These are phyloP conservation scores for Hylaeus volcanicus DNA, from an alignment of 1,140 invertebrate species.

Conservation along the genomic window DNA sequence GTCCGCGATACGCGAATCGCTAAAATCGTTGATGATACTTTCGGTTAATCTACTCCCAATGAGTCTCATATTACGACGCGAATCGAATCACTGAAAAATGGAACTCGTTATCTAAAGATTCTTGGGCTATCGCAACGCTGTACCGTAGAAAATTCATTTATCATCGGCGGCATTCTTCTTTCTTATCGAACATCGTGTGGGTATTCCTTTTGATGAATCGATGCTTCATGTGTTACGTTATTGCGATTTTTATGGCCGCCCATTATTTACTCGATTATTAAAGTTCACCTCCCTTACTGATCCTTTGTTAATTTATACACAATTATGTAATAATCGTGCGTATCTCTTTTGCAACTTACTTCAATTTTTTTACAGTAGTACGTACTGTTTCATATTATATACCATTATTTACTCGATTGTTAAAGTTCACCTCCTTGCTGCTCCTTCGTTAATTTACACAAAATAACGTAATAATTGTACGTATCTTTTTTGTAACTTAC, in stretches of 20 bases:
- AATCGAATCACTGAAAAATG: conserved; percentile 1
- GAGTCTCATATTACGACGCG: neutral
- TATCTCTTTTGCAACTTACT: no score
- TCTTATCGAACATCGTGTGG: neutral
- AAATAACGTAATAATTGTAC: no score
- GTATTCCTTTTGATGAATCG: neutral
- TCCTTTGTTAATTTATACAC: neutral
- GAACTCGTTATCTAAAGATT: neutral
- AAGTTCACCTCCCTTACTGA: neutral
- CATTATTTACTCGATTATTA: neutral
- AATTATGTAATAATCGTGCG: no score
- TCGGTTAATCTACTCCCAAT: neutral
- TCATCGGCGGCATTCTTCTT: neutral
- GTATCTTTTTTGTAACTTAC: no score
- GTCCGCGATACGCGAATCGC: neutral
- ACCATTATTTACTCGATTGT: no score
- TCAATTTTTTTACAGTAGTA: no score
- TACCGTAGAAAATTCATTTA: conserved; percentile 2
- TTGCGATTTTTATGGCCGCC: neutral
- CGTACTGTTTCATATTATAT: no score
- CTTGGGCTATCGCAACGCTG: conserved; percentile 4
- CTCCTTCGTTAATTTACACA: neutral
- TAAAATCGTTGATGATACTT: neutral
- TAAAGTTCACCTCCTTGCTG: neutral
- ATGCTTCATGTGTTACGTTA: neutral